Evolutionary conservation across 2,797 vertebrate genomes (phyloP).

Genomic region (Epinephelus malabaricus): DNA sequence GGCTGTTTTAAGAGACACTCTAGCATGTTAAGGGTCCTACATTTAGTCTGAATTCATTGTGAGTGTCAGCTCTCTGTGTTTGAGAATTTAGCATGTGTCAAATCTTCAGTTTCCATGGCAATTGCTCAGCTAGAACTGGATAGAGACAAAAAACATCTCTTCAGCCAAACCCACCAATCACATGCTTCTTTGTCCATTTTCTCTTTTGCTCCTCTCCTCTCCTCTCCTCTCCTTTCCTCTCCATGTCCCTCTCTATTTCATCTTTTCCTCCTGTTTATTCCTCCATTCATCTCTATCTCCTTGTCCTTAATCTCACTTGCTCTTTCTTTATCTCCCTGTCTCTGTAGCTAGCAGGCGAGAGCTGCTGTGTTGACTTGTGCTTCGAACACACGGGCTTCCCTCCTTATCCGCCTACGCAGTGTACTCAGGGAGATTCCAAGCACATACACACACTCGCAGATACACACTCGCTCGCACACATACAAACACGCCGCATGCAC

Average conservation of each 20-base stretch:
- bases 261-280: neutral
- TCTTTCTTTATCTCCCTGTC: slow-evolving; percentile 32
- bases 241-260: neutral
- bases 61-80: slow-evolving; percentile 22
- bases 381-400: slow-evolving; percentile 73
- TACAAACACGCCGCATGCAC: slow-evolving; percentile 21
- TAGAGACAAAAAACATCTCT: slow-evolving; percentile 27
- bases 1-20: neutral
- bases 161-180: slow-evolving; percentile 28
- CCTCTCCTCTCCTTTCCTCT: neutral
- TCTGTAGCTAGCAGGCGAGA: slow-evolving; percentile 52
- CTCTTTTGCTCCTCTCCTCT: neutral
- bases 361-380: slow-evolving; percentile 56
- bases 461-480: slow-evolving; percentile 31
- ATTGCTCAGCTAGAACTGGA: slow-evolving; percentile 58
- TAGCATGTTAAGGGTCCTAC: slow-evolving; percentile 6
- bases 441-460: slow-evolving; percentile 42
- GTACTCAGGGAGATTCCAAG: slow-evolving; percentile 68
- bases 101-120: slow-evolving; percentile 74
- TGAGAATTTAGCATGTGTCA: slow-evolving; percentile 58
- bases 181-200: neutral
- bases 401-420: slow-evolving; percentile 69
- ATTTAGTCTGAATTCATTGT: slow-evolving; percentile 29
- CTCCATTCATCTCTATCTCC: slow-evolving; percentile 18
- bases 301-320: slow-evolving; percentile 7